Percentiles rank a stretch among this genome's conserved stretches.
These are phyloP conservation scores for Lycocerus yunnanus DNA, from an alignment of 2,888 invertebrate genomes.

Conservation along the genomic window DNA sequence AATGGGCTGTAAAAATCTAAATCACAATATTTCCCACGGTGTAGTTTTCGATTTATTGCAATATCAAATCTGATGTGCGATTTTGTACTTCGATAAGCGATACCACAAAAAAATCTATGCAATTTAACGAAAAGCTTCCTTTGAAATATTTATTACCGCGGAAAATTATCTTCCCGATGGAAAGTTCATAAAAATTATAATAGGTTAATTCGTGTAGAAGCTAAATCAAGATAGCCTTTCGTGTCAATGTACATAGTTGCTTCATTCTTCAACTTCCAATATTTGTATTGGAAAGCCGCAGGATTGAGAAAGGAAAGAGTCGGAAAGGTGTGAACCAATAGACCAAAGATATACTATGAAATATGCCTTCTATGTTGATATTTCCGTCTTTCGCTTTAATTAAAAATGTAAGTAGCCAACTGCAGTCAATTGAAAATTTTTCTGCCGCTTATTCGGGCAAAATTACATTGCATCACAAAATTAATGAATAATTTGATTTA, in stretches of 20 bases:
- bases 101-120: no score
- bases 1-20: no score
- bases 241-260: neutral
- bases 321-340: neutral
- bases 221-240: neutral
- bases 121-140: no score
- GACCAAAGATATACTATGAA: neutral
- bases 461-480: neutral
- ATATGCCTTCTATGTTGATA: neutral
- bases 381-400: neutral
- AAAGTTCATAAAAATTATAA: no score
- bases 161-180: no score
- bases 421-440: neutral
- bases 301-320: neutral
- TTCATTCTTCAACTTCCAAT: neutral
- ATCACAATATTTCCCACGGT: no score
- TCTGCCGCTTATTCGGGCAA: neutral
- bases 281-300: neutral
- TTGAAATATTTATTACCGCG: no score
- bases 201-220: neutral
- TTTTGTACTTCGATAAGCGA: no score
- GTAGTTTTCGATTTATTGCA: no score
- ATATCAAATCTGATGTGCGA: no score
- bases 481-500: neutral
- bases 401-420: neutral